Evolutionary conservation across 2,797 vertebrate genomes (phyloP).

Genomic region (Halcyon leucocephala): DNA sequence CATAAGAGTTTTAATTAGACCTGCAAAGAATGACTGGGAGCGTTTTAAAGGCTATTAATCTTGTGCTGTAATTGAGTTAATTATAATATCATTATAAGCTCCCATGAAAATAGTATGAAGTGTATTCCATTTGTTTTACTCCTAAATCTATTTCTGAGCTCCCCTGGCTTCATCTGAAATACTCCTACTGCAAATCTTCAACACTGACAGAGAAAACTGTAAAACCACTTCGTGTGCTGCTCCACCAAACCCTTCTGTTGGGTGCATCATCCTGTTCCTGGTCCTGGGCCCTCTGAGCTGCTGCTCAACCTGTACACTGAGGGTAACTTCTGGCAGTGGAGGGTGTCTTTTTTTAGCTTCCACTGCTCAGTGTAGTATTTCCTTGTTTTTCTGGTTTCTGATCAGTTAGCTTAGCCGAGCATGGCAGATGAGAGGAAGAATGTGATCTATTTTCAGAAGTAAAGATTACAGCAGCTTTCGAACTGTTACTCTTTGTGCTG

Average conservation of each 20-base stretch:
- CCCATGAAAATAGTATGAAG: constrained; percentile 50
- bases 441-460: constrained; percentile 39
- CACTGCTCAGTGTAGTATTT: not conserved
- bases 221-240: not conserved
- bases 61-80: constrained; percentile 60
- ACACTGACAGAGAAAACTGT: not conserved
- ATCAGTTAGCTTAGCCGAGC: not conserved
- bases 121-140: constrained; percentile 35
- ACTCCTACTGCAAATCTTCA: not conserved
- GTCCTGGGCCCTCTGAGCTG: not conserved
- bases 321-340: not conserved
- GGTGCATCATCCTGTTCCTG: not conserved
- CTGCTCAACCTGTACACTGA: not conserved
- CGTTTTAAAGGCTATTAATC: constrained; percentile 58
- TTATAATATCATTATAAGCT: constrained; percentile 61
- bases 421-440: constrained; percentile 24
- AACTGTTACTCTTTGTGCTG: constrained; percentile 51
- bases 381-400: not conserved
- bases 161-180: not conserved
- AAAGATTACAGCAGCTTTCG: constrained; percentile 30
- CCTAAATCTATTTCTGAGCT: not conserved
- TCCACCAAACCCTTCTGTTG: not conserved
- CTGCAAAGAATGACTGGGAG: constrained; percentile 55
- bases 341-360: not conserved
- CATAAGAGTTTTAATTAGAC: constrained; percentile 62